Evolutionary conservation across 2,113 vertebrate species (phyloP).

Genomic region (Neomonachus schauinslandi): DNA sequence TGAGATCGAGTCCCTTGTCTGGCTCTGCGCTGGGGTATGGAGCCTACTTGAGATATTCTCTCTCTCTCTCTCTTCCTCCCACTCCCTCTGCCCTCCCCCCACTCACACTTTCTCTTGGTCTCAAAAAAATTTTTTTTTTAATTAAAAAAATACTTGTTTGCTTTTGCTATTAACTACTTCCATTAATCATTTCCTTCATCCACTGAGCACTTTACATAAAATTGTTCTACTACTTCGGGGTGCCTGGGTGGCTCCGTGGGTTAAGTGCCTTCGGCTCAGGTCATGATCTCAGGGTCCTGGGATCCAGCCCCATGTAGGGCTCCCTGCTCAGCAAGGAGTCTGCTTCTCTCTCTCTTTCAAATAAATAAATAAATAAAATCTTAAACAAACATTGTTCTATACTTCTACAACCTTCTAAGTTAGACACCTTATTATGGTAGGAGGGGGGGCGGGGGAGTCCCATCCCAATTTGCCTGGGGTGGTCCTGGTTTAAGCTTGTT

Average conservation of each 20-base stretch:
- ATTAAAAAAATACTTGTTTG: background rate
- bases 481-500: background rate
- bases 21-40: too few species aligned
- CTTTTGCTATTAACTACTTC: background rate
- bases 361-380: background rate
- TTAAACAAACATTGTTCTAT: too few species aligned
- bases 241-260: background rate
- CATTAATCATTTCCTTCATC: background rate
- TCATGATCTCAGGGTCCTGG: background rate
- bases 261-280: background rate
- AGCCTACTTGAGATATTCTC: too few species aligned
- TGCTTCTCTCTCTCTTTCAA: background rate
- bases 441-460: background rate
- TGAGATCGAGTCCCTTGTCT: too few species aligned
- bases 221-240: background rate
- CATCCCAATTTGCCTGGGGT: background rate
- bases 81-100: too few species aligned
- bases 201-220: background rate
- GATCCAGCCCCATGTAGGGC: background rate
- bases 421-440: background rate
- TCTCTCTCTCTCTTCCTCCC: too few species aligned
- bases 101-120: too few species aligned
- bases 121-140: too few species aligned
- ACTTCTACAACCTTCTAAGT: background rate
- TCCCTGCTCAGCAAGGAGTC: background rate